phyloP scores from a whole-genome alignment of 2,797 vertebrate species.

The Sphaeramia orbicularis region DNA sequence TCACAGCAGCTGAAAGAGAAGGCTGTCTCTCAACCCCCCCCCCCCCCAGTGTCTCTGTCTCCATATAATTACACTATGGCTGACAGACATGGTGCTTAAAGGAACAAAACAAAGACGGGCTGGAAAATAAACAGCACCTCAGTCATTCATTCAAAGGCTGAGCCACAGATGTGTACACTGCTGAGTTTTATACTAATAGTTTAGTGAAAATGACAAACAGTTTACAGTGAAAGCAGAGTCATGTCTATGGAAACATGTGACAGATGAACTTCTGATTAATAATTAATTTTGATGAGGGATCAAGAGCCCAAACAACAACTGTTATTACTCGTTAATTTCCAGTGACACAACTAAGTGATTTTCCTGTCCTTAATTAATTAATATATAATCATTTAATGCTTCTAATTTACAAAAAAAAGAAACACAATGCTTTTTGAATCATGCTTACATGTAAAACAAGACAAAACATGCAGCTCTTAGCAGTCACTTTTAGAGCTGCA shows the following conservation, averaged over 20 bases:
- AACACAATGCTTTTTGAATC: too few species aligned
- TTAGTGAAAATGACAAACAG: conserved; percentile 41
- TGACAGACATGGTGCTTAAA: conserved; percentile 89
- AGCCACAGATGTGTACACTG: conserved; percentile 50
- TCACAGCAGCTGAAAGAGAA: conserved; percentile 85
- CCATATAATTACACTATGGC: conserved; percentile 88
- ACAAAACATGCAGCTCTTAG: too few species aligned
- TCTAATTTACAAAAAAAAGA: too few species aligned
- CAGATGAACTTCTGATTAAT: conserved; percentile 24
- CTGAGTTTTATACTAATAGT: conserved; percentile 62
- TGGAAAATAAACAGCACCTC: conserved; percentile 85
- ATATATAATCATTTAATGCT: too few species aligned
- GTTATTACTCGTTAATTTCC: too few species aligned
- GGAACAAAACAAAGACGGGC: conserved; percentile 87
- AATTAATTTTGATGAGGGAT: too few species aligned
- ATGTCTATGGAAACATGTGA: conserved; percentile 33
- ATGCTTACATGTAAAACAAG: too few species aligned
- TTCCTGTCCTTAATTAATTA: too few species aligned
- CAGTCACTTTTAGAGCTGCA: too few species aligned
- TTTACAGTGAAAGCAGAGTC: conserved; percentile 44
- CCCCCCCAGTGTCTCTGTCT: conserved; percentile 83
- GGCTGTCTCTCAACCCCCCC: conserved; percentile 76
- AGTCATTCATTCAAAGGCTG: conserved; percentile 56
- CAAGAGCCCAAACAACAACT: too few species aligned
- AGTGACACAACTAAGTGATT: too few species aligned